These are phyloP conservation scores for Sparus aurata DNA, from an alignment of 2,797 vertebrate species.

Conservation along the genomic window DNA sequence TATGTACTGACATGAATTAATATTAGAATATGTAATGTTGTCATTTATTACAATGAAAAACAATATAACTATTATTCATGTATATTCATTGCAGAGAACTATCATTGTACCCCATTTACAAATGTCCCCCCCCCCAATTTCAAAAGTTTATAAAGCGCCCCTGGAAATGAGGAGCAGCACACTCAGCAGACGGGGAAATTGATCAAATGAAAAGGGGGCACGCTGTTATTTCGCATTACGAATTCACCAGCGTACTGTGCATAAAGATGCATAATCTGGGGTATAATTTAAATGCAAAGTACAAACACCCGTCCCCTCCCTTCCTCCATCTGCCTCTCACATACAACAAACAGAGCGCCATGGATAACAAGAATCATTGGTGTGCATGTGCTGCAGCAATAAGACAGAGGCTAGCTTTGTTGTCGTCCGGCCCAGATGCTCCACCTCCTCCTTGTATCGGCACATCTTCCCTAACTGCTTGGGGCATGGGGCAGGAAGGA, in stretches of 20 bases:
- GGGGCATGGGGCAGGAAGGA: slow-evolving; percentile 36
- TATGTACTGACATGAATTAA: background rate
- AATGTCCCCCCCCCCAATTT: background rate
- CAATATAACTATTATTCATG: background rate
- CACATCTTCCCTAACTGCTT: slow-evolving; percentile 69
- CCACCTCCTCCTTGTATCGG: slow-evolving; percentile 68
- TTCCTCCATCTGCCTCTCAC: slow-evolving; percentile 21
- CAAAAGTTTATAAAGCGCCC: background rate
- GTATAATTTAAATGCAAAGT: slow-evolving; percentile 78
- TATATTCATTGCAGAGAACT: background rate
- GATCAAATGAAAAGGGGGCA: slow-evolving; percentile 59
- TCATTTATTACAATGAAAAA: background rate
- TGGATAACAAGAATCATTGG: slow-evolving; percentile 70
- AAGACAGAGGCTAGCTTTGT: slow-evolving; percentile 79
- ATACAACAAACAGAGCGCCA: slow-evolving; percentile 67
- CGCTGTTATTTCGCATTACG: slow-evolving; percentile 62
- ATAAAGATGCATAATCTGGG: slow-evolving; percentile 70
- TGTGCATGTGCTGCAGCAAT: slow-evolving; percentile 72
- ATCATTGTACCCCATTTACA: background rate
- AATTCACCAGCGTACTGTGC: slow-evolving; percentile 58
- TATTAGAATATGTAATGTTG: slow-evolving; percentile 1
- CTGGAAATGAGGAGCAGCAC: slow-evolving; percentile 32
- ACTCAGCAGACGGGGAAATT: slow-evolving; percentile 43
- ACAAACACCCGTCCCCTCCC: slow-evolving; percentile 58
- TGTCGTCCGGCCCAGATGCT: slow-evolving; percentile 45